A percentile compares a stretch with the other conserved stretches of the same genome.
Conservation (phyloP, 2,797 vertebrate genomes). For the Sitta carolinensis region DNA sequence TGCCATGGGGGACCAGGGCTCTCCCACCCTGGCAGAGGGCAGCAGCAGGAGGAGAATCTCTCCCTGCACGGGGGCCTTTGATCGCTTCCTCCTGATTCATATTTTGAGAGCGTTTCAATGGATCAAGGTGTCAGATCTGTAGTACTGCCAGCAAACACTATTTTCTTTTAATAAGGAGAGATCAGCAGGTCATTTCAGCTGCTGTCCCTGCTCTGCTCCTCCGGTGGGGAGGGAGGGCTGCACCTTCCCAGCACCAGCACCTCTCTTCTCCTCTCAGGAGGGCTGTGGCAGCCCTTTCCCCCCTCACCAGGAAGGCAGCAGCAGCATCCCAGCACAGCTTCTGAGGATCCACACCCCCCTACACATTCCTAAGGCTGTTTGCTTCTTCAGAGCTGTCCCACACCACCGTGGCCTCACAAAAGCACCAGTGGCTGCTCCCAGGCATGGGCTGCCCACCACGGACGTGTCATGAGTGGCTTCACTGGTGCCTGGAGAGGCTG, state of each 20-base stretch:
- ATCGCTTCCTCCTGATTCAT: neutral
- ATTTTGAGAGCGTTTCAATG: neutral
- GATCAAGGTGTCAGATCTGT: neutral
- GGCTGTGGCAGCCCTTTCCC: neutral
- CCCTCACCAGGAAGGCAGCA: neutral
- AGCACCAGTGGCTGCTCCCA: fast-evolving
- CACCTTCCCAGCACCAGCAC: neutral
- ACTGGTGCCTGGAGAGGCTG: neutral
- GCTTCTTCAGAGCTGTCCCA: neutral
- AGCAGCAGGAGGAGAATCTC: neutral
- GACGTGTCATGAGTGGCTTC: neutral
- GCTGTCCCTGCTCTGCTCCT: neutral
- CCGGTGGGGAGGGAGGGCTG: neutral
- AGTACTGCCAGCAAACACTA: neutral
- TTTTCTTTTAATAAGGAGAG: neutral
- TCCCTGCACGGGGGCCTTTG: fast-evolving
- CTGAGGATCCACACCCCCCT: neutral
- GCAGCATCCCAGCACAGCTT: neutral
- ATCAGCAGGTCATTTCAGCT: neutral
- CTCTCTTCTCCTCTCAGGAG: neutral
- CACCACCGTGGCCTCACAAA: fast-evolving
- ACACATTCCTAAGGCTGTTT: fast-evolving
- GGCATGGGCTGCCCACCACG: fast-evolving
- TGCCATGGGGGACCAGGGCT: fast-evolving
- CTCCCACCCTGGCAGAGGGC: neutral